These are phyloP conservation scores for Lasius platythorax DNA, from an alignment of 2,888 invertebrate species.

Conservation along the genomic window DNA sequence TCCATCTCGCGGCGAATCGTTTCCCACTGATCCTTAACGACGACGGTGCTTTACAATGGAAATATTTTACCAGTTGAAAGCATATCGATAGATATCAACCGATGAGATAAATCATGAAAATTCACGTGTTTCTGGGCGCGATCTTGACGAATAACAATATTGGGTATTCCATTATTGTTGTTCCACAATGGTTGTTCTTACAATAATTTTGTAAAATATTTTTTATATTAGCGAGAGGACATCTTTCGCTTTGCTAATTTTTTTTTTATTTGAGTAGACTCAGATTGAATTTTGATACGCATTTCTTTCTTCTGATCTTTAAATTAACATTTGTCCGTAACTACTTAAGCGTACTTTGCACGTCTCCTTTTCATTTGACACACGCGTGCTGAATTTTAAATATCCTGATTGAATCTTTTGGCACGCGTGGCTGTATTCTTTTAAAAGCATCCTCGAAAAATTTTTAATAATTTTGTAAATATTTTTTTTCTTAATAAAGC, in stretches of 20 bases:
- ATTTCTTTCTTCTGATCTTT: neutral
- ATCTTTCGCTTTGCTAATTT: neutral
- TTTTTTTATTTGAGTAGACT: neutral
- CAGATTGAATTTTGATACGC: neutral
- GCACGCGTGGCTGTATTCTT: neutral
- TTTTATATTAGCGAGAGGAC: neutral
- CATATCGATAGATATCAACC: neutral
- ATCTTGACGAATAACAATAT: neutral
- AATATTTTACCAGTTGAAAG: slow-evolving; percentile 46
- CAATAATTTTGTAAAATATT: neutral
- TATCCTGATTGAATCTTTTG: neutral
- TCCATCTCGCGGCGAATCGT: slow-evolving; percentile 74
- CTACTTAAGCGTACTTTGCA: neutral
- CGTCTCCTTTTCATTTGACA: neutral
- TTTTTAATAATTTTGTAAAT: slow-evolving; percentile 17
- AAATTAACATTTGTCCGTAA: neutral
- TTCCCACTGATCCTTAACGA: slow-evolving; percentile 73
- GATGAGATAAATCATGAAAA: neutral
- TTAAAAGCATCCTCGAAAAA: neutral
- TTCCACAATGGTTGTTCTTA: neutral
- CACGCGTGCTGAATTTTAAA: slow-evolving; percentile 18
- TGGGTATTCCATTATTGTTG: neutral
- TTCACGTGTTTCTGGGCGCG: neutral
- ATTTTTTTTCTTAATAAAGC: neutral
- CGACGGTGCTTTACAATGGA: slow-evolving; percentile 48